Base-by-base conservation (phyloP, 2,797 vertebrate genomes). In the Tarsius wallacei region DNA sequence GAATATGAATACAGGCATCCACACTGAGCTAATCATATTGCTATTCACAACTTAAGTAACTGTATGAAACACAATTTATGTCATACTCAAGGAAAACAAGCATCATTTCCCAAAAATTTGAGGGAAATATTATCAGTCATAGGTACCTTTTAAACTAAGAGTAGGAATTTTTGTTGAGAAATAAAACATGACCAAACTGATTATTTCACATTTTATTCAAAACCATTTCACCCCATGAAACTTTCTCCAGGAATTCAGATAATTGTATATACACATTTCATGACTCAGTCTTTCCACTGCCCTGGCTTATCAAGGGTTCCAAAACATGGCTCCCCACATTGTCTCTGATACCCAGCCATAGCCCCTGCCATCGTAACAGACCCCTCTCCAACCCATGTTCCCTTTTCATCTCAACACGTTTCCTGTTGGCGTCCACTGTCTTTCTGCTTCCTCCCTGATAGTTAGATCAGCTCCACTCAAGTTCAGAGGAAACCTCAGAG, bases 111-210 rank as follows among this genome's bases (percentile, higher is more conserved):
- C 87, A 89, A 70, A 36, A 76, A 70, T 59, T 81, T 80, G 19
- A 14, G 59, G 78, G 82, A 66, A 94, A 78, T 13, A 1, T 16
- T 31, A 76, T 9, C 80, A 91, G 78, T 96, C 85, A 94, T 28
- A 21, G 19, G 16, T 47, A 85, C 1, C n/a, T 59, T 85, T 82
- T 49, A 53, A 28, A 71, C 12, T 28, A 81, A 93, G 73, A 83
- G 49, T 78, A 95, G 93, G 89, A 96, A 97, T 71, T 87, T 47
- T 10, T 33, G 33, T 94, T 97, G 96, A 80, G 78, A 97, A 94
- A 96, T 90, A 94, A 97, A 94, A 57, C 47, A 82, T 90, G 92
- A 96, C 71, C 63, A 63, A 91, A 71, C 13, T 9, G 2, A 64
- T 59, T 49, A 22, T 68, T 77, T 64, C 73, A 88, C 6, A 5